Base-by-base conservation (phyloP, 2,113 vertebrate species). In the Clarias gariepinus region DNA sequence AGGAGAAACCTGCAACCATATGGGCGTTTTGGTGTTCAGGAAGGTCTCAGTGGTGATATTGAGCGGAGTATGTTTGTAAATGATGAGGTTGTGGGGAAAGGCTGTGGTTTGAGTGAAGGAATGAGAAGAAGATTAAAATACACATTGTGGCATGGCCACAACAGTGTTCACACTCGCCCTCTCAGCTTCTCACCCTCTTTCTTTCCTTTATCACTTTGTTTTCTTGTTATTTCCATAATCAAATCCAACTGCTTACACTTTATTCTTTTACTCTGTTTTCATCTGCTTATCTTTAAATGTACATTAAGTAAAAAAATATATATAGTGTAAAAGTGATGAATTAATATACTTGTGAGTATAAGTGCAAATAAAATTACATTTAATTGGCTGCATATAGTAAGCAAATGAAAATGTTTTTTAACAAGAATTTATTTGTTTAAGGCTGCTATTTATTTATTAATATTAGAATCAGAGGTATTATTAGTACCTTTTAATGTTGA, bases 71-170 rank as follows among this genome's bases (percentile, higher is more conserved):
- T 53, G 68, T 84, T 36, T 89, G 79, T 41, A 86, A 87, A 80
- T 87, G 83, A n/a, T 78, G 80, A 79, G 63, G 85, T 76, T 76
- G 64, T 4, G 55, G 76, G 52, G 28, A 47, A 68, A 61, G 12
- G 25, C 69, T 60, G 88, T 82, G 91, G 92, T 93, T 92, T 92
- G 86, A 87, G 64, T 86, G 74, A 76, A 23, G 64, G 86, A 86
- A 87, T 41, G 78, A 78, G 71, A 84, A 61, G 15, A 74, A 85
- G n/a, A 66, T 86, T 79, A 87, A 1, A 58, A 69, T 71, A 30
- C 23, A n/a, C 33, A 25, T 10, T 30, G 83, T 91, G 87, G 88
- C 91, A 94, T 94, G 90, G 91, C 71, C 88, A 36, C 88, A 85
- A 28, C 36, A 64, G 53, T 91, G 41, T 77, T 91, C 53, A 82